Evolutionary conservation across 2,113 vertebrate genomes (phyloP).

Genomic region (Anseranas semipalmata): DNA sequence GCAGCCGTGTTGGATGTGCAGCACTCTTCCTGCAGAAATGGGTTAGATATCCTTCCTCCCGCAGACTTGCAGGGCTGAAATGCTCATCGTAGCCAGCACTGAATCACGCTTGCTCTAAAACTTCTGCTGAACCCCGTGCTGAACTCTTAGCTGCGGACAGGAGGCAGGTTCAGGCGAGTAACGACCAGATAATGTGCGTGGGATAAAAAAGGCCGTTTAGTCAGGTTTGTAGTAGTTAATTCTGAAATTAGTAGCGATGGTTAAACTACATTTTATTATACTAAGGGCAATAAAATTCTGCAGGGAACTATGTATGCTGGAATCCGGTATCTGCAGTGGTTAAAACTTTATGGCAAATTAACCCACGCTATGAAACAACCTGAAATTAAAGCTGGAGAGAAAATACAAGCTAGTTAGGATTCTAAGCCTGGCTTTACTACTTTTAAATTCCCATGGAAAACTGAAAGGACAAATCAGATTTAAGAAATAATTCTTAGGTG

Average conservation of each 20-base stretch:
- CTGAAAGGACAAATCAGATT: background rate
- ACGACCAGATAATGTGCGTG: background rate
- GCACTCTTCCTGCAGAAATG: background rate
- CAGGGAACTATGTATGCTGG: background rate
- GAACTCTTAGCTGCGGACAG: background rate
- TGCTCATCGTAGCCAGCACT: background rate
- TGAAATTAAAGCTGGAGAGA: background rate
- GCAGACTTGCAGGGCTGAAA: background rate
- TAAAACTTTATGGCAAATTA: slow-evolving; percentile 40
- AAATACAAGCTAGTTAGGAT: background rate
- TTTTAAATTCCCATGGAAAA: background rate
- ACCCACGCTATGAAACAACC: slow-evolving; percentile 7
- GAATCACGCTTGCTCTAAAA: background rate
- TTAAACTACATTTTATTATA: slow-evolving; percentile 45
- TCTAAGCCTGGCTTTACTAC: background rate
- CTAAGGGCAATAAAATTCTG: slow-evolving; percentile 10
- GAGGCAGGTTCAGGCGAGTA: background rate
- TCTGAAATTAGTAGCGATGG: slow-evolving; percentile 42
- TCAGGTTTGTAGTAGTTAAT: slow-evolving; percentile 39
- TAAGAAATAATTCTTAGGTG: background rate
- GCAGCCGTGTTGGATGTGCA: background rate
- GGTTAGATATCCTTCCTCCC: background rate
- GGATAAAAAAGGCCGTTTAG: slow-evolving; percentile 17
- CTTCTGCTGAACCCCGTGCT: background rate
- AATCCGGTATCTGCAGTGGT: background rate